Conservation (phyloP, 2,113 vertebrate genomes). For the Vulpes ferrilata region DNA sequence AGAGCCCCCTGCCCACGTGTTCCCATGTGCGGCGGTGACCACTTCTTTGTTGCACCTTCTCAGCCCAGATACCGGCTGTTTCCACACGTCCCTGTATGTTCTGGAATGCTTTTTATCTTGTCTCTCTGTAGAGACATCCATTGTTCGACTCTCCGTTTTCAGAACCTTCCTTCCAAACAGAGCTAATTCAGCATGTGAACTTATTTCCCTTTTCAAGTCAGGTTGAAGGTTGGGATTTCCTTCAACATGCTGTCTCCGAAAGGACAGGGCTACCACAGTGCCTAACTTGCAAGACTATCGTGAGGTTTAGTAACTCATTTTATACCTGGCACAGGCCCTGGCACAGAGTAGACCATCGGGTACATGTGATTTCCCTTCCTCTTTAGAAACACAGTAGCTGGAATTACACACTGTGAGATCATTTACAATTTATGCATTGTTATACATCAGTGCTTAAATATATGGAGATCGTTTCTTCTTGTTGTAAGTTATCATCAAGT, state of each 20-base stretch:
- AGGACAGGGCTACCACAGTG: not conserved
- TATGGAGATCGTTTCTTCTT: conserved; percentile 66
- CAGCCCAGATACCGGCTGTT: not conserved
- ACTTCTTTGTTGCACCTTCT: not conserved
- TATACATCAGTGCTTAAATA: conserved; percentile 66
- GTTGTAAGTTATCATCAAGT: conserved; percentile 76
- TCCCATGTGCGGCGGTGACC: too few species aligned
- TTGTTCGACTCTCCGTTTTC: not conserved
- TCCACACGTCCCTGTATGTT: accelerated
- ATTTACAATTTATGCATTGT: conserved; percentile 61
- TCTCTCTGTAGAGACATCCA: not conserved
- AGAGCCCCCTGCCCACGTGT: accelerated
- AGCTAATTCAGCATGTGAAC: not conserved
- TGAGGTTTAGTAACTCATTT: not conserved
- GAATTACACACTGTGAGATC: conserved; percentile 32
- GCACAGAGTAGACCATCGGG: not conserved
- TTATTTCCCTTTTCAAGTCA: conserved; percentile 15
- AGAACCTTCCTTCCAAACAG: not conserved
- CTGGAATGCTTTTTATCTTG: not conserved
- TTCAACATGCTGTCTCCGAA: not conserved
- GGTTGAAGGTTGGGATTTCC: not conserved
- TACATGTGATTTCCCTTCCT: not conserved
- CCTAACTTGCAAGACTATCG: not conserved
- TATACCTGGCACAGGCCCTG: not conserved
- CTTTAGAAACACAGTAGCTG: not conserved